These are phyloP conservation scores for Arizona elegans DNA, from an alignment of 2,113 vertebrate genomes.

Conservation along the genomic window DNA sequence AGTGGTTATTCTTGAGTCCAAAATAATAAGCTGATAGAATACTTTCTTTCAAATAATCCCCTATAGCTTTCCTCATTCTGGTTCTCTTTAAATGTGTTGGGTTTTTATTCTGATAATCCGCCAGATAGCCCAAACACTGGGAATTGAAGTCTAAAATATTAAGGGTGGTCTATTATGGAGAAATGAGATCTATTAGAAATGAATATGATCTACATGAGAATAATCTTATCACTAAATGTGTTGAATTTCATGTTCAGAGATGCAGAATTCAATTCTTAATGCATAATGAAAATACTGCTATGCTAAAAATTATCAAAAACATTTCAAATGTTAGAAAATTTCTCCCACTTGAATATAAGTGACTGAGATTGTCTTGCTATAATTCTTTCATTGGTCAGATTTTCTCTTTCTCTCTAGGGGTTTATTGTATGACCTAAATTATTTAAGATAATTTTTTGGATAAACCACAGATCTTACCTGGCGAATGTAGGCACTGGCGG, in stretches of 20 bases:
- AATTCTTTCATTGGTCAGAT: too few species aligned
- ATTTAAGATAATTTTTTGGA: too few species aligned
- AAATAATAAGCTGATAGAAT: neutral
- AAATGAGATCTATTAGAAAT: neutral
- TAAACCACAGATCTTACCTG: too few species aligned
- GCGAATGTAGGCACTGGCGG: conserved; percentile 49
- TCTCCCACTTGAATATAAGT: neutral
- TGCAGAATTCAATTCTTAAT: neutral
- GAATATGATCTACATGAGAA: neutral
- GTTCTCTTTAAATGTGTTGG: too few species aligned
- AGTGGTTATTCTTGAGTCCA: neutral
- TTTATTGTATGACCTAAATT: too few species aligned
- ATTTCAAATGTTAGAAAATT: neutral
- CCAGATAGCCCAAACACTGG: neutral
- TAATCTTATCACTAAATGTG: neutral
- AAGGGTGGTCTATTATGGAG: too few species aligned
- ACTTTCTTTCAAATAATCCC: too few species aligned
- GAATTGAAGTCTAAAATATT: too few species aligned
- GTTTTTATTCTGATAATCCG: too few species aligned
- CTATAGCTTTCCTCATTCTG: neutral
- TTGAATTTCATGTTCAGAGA: neutral
- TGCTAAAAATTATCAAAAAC: neutral
- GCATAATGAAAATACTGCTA: neutral
- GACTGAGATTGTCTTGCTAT: neutral
- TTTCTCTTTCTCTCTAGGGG: too few species aligned